Evolutionary conservation across 2,888 invertebrate species (phyloP).

Genomic region (Folsomia manolachei): DNA sequence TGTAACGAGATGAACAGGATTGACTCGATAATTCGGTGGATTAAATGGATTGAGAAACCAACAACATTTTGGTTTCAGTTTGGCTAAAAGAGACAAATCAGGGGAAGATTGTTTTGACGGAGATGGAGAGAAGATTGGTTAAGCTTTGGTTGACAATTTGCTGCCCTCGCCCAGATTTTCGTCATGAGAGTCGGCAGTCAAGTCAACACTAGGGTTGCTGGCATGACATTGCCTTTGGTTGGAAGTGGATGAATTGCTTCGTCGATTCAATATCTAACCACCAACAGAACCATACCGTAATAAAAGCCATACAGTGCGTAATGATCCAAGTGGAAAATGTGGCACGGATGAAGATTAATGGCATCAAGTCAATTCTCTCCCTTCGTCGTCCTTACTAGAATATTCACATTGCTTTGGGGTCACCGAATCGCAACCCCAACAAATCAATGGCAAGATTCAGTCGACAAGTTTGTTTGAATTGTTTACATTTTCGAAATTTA

Average conservation of each 20-base stretch:
- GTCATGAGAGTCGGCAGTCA: slow-evolving; percentile 17
- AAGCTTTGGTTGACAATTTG: slow-evolving; percentile 24
- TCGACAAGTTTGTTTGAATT: slow-evolving; percentile 17
- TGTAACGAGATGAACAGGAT: background rate
- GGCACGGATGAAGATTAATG: slow-evolving; percentile 51
- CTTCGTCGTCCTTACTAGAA: too few relatives aligned
- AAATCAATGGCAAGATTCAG: slow-evolving; percentile 20
- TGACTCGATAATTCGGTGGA: slow-evolving; percentile 6
- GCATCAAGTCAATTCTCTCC: slow-evolving; percentile 38
- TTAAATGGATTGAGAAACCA: slow-evolving; percentile 19
- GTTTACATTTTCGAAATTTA: slow-evolving; percentile 6
- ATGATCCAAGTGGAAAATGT: slow-evolving; percentile 51
- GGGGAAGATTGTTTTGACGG: slow-evolving; percentile 40
- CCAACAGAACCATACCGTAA: background rate
- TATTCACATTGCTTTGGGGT: too few relatives aligned
- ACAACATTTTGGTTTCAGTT: background rate
- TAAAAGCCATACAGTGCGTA: slow-evolving; percentile 36
- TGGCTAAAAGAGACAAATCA: slow-evolving; percentile 14
- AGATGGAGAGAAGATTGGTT: slow-evolving; percentile 29
- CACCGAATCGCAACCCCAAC: slow-evolving; percentile 29
- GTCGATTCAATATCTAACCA: background rate
- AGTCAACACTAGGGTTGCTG: too few relatives aligned
- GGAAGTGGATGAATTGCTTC: slow-evolving; percentile 27
- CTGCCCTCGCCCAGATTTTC: too few relatives aligned
- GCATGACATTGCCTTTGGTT: slow-evolving; percentile 30